phyloP scores from a whole-genome alignment of 2,113 vertebrate genomes.

The Arothron firmamentum region DNA sequence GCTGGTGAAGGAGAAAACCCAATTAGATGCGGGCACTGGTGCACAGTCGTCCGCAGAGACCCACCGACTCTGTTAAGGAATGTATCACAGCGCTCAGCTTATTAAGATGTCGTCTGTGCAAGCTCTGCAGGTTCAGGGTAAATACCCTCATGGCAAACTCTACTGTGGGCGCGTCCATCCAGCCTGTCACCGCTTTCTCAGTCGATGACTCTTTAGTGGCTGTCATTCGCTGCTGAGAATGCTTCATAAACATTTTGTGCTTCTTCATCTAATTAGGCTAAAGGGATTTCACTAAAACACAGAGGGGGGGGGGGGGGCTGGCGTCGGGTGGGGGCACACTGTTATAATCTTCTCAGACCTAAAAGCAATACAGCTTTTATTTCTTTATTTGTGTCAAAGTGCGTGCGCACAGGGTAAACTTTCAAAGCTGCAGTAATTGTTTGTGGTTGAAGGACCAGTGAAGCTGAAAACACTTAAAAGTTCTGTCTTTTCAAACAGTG shows the following conservation, averaged over 20 bases:
- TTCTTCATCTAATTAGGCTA: constrained; percentile 77
- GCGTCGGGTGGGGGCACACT: neutral
- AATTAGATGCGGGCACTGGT: constrained; percentile 66
- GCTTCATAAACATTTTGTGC: constrained; percentile 74
- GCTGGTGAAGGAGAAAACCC: constrained; percentile 52
- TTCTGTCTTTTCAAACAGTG: constrained; percentile 12
- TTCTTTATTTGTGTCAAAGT: constrained; percentile 1
- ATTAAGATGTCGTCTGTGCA: constrained; percentile 75
- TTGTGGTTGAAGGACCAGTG: constrained; percentile 4
- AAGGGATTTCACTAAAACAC: constrained; percentile 69
- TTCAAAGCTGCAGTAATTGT: neutral
- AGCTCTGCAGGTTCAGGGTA: constrained; percentile 65
- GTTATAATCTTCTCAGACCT: constrained; percentile 20
- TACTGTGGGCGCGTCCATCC: constrained; percentile 58
- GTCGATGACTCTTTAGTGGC: constrained; percentile 71
- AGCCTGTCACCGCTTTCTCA: constrained; percentile 63
- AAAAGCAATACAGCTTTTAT: constrained; percentile 10
- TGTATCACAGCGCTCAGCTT: constrained; percentile 61
- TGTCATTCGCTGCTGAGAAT: constrained; percentile 62
- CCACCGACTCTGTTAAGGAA: constrained; percentile 53
- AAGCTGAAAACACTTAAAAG: constrained; percentile 6
- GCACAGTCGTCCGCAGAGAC: constrained; percentile 50
- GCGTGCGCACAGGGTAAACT: neutral
- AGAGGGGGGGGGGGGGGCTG: constrained; percentile 15
- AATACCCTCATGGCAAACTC: constrained; percentile 63